Evolutionary conservation across 2,113 vertebrate genomes (phyloP).

Genomic region (Nibea coibor): DNA sequence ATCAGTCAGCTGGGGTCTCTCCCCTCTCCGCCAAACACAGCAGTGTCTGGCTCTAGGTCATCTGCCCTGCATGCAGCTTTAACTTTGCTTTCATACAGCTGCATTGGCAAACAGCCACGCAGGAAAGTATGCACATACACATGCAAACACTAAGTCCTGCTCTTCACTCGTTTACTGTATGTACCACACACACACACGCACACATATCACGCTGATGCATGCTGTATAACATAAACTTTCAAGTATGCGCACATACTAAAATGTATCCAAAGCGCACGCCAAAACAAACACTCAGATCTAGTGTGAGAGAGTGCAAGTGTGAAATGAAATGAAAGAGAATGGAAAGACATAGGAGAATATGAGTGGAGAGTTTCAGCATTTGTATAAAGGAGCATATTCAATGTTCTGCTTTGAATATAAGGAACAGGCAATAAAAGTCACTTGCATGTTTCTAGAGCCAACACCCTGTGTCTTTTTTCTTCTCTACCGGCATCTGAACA

Average conservation of each 20-base stretch:
- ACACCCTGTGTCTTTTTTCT: not conserved
- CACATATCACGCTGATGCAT: not conserved
- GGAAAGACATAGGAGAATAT: slow-evolving; percentile 36
- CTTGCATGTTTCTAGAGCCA: not conserved
- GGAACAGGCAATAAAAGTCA: slow-evolving; percentile 12
- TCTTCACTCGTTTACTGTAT: slow-evolving; percentile 17
- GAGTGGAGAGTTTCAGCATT: slow-evolving; percentile 35
- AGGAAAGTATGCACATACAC: not conserved
- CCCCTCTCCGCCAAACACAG: slow-evolving; percentile 44
- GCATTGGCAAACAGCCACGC: slow-evolving; percentile 5
- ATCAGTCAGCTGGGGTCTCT: slow-evolving; percentile 45
- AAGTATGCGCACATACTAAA: slow-evolving; percentile 3
- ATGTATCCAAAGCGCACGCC: not conserved
- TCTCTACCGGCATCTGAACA: not conserved
- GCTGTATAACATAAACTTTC: slow-evolving; percentile 1
- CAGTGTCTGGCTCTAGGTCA: slow-evolving; percentile 50
- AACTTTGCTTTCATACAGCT: slow-evolving; percentile 24
- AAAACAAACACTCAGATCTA: slow-evolving; percentile 30
- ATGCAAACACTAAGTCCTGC: not conserved
- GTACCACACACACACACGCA: not conserved
- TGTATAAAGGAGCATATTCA: slow-evolving; percentile 32
- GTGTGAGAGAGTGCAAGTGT: slow-evolving; percentile 11
- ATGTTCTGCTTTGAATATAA: slow-evolving; percentile 54
- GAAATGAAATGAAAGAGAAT: slow-evolving; percentile 45
- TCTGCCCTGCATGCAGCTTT: slow-evolving; percentile 32